Conservation (phyloP, 2,888 invertebrate genomes). For the Ectropis crepuscularia region DNA sequence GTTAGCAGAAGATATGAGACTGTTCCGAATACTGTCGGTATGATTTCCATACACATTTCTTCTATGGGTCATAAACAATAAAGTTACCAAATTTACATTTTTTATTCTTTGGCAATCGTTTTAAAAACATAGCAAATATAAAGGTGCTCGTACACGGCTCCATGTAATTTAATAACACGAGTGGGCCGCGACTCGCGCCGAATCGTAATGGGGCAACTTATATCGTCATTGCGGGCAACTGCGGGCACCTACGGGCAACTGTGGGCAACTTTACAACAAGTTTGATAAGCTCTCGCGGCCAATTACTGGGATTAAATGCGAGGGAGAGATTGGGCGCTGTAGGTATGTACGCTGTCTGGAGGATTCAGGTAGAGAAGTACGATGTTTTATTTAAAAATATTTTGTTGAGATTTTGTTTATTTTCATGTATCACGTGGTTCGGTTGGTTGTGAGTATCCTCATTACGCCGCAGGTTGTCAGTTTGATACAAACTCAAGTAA, state of each 20-base stretch:
- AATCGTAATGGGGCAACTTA: slow-evolving; percentile 71
- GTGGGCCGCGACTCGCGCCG: slow-evolving; percentile 61
- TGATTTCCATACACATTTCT: background rate
- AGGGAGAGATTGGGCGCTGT: slow-evolving; percentile 21
- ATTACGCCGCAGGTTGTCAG: no score
- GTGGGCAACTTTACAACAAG: slow-evolving; percentile 63
- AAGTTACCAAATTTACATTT: slow-evolving; percentile 18
- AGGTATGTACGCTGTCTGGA: slow-evolving; percentile 9
- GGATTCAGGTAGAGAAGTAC: background rate
- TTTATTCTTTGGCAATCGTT: slow-evolving; percentile 41
- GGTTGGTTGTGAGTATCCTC: no score
- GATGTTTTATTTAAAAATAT: background rate
- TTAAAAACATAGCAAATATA: slow-evolving; percentile 65
- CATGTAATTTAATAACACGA: slow-evolving; percentile 77
- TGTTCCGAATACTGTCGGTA: no score
- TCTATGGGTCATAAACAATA: background rate
- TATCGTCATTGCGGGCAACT: slow-evolving; percentile 14
- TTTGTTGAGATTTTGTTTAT: no score
- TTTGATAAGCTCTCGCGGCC: slow-evolving; percentile 70
- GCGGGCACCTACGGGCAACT: slow-evolving; percentile 9
- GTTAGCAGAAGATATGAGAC: no score
- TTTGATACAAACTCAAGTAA: no score
- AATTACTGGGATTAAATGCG: slow-evolving; percentile 67
- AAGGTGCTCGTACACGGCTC: slow-evolving; percentile 53
- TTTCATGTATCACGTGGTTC: no score